Percentiles rank a stretch among this genome's conserved stretches.
These are phyloP conservation scores for Sipha flava DNA, from an alignment of 1,140 invertebrate species.

Conservation along the genomic window DNA sequence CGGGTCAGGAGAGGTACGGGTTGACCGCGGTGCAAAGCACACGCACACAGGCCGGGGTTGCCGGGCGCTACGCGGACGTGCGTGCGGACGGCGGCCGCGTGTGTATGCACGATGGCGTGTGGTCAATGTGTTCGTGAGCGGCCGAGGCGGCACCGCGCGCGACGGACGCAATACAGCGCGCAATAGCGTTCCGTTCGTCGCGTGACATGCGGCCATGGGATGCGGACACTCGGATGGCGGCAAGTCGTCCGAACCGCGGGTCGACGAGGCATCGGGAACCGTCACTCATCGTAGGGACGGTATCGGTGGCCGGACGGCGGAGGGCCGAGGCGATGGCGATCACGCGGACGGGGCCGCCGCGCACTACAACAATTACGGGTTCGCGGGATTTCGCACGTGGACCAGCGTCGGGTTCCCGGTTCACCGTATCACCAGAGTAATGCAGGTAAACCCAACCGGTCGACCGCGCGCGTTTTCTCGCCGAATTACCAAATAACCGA, in stretches of 20 bases:
- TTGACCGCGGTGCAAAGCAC: too few relatives aligned
- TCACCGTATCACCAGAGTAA: slow-evolving; percentile 8
- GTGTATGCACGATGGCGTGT: too few relatives aligned
- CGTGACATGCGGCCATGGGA: slow-evolving; percentile 14
- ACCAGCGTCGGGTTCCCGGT: neutral
- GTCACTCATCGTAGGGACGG: too few relatives aligned
- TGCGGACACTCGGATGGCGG: slow-evolving; percentile 25
- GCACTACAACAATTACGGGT: neutral
- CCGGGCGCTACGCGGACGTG: too few relatives aligned
- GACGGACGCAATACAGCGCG: neutral
- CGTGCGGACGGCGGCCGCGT: too few relatives aligned
- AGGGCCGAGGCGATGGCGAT: neutral
- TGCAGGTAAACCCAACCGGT: slow-evolving; percentile 2
- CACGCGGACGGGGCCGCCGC: neutral
- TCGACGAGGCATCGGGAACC: neutral
- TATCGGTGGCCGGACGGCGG: neutral
- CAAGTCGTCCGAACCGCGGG: neutral
- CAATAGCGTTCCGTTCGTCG: neutral
- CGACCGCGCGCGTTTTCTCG: too few relatives aligned
- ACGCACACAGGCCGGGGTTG: too few relatives aligned
- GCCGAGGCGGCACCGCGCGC: neutral
- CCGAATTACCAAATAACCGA: too few relatives aligned
- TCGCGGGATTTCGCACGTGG: neutral
- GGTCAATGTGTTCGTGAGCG: too few relatives aligned
- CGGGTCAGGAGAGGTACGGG: too few relatives aligned